Percentiles rank a stretch among this genome's conserved stretches.
Evolutionary conservation across 2,113 vertebrate genomes (phyloP).

Genomic region (Rissa tridactyla): DNA sequence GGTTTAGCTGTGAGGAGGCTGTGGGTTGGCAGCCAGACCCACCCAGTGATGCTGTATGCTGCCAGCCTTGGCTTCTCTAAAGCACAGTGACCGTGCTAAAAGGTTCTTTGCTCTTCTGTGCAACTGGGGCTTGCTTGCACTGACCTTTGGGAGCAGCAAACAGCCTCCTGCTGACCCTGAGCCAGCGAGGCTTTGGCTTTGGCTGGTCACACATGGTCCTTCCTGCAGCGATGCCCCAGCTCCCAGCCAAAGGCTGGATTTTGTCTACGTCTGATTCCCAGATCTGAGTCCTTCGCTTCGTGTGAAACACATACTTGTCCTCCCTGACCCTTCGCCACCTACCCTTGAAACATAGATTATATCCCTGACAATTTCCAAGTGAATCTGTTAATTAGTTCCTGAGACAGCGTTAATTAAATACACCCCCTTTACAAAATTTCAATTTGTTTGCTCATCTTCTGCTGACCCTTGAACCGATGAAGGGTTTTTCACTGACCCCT

Average conservation of each 20-base stretch:
- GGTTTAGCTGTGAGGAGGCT: neutral
- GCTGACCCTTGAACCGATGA: neutral
- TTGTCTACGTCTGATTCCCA: neutral
- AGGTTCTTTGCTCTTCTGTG: neutral
- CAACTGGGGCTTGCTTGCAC: neutral
- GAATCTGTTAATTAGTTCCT: conserved; percentile 17
- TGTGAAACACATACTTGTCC: neutral
- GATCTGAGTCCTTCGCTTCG: neutral
- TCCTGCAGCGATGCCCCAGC: neutral
- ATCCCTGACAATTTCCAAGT: neutral
- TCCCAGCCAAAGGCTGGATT: neutral
- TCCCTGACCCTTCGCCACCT: neutral
- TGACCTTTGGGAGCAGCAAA: neutral
- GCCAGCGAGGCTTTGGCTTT: neutral
- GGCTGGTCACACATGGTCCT: rapidly evolving
- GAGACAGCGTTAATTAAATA: neutral
- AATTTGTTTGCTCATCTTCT: neutral
- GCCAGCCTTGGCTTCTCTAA: neutral
- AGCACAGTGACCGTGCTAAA: rapidly evolving
- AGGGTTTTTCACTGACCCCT: neutral
- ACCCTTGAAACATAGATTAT: neutral
- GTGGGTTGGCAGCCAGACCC: neutral
- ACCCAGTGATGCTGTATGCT: neutral
- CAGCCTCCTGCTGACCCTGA: neutral
- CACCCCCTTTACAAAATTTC: neutral